Base-by-base conservation (phyloP, 2,888 invertebrate genomes). In the Lasioglossum figueresi region DNA sequence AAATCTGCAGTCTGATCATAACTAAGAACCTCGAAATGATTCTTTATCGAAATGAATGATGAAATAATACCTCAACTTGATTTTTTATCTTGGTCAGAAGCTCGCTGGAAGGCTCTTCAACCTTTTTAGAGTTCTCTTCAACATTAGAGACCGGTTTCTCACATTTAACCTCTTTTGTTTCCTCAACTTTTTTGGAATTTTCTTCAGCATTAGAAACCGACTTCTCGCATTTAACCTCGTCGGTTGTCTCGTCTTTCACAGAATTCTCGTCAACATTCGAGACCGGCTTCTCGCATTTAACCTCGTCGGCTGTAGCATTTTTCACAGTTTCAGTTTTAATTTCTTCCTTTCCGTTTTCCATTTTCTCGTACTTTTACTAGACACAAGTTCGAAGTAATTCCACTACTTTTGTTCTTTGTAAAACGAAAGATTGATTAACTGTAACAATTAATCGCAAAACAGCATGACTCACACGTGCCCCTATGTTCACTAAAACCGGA, bases 1-100 rank as follows among this genome's bases (percentile, higher is more conserved):
- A 40, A 10, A 40, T 40, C 40, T 6, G 0, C 40, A 8, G 37
- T 37, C 37, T 8, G 8, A 37, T 37, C 37, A 37, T 37, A 37
- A 8, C 8, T 8, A 37, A 0, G 37, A 37, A 37, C 37, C 37
- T 37, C 37, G 37, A 37, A 37, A 37, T 37, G 8, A 37, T 40
- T 10, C 40, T 40, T 40, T 40, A 40, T 40, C 10, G 40, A 40
- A 40, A 40, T 40, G 40, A 40, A 40, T 40, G 40, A 10, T 40
- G 10, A 43, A 43, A 43, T 16, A 37, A 37, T 91, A 94, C 94
- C 91, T 94, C 94, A 4, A 95, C 70, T 86, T 93, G 93, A 72
- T 86, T 74, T 79, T 89, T 93, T 23, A 94, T 92, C 83, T 92
- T 92, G 19, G 88, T 85, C 45, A 93, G 80, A 27, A 94, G 86